A percentile compares a stretch with the other conserved stretches of the same genome.
These are phyloP conservation scores for Zaprionus vittiger DNA, from an alignment of 1,140 invertebrate species.

Conservation along the genomic window DNA sequence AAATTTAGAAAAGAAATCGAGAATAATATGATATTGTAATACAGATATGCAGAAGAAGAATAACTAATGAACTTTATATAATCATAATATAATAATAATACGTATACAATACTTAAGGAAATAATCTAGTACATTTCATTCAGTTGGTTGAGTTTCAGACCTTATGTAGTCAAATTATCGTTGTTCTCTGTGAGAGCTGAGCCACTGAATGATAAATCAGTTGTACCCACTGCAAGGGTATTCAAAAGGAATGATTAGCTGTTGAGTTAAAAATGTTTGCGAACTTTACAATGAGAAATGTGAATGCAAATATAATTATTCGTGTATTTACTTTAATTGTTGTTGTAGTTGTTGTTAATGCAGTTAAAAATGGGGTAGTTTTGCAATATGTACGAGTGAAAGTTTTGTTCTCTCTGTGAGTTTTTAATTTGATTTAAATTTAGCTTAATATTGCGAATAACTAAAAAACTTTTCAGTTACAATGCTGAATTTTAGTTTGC, in stretches of 20 bases:
- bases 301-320: slow-evolving; percentile 39
- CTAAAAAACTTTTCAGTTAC: slow-evolving; percentile 39
- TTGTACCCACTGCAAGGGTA: neutral
- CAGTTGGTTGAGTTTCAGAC: too few species aligned
- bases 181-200: neutral
- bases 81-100: neutral
- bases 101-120: neutral
- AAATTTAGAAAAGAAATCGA: neutral
- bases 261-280: slow-evolving; percentile 31
- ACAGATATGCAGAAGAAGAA: too few species aligned
- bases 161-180: too few species aligned
- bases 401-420: slow-evolving; percentile 29
- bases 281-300: slow-evolving; percentile 27
- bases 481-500: slow-evolving; percentile 19
- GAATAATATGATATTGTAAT: too few species aligned
- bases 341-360: slow-evolving; percentile 29
- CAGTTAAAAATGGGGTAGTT: slow-evolving; percentile 55
- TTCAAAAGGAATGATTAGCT: slow-evolving; percentile 18
- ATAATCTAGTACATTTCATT: neutral
- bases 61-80: too few species aligned
- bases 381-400: slow-evolving; percentile 40
- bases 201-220: neutral
- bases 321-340: slow-evolving; percentile 30
- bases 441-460: slow-evolving; percentile 61
- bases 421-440: slow-evolving; percentile 65